A percentile compares a stretch with the other conserved stretches of the same genome.
phyloP scores from a whole-genome alignment of 1,140 invertebrate species.

The Hypothenemus hampei region DNA sequence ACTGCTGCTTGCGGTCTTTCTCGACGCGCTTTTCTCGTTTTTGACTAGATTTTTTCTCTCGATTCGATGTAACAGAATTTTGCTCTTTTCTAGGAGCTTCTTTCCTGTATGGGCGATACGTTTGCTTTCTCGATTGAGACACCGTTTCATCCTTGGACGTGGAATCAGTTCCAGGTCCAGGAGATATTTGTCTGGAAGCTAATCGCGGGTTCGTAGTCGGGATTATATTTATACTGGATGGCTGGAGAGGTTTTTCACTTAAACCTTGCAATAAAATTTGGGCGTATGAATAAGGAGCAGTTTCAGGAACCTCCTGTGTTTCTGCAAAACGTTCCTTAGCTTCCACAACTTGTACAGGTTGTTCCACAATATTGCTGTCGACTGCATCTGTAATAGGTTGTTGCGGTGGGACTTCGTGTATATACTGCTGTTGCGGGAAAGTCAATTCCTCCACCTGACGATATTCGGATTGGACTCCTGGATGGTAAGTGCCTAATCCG shows the following conservation, averaged over 20 bases:
- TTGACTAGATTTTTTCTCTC: slow-evolving; percentile 34
- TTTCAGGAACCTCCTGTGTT: not conserved
- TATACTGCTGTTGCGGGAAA: not conserved
- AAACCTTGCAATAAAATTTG: slow-evolving; percentile 67
- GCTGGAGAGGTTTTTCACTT: slow-evolving; percentile 49
- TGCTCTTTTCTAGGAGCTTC: slow-evolving; percentile 31
- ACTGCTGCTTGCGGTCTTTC: slow-evolving; percentile 26
- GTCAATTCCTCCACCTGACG: not conserved
- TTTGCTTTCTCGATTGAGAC: slow-evolving; percentile 28
- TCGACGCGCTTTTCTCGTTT: slow-evolving; percentile 36
- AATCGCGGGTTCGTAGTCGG: slow-evolving; percentile 29
- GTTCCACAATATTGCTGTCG: not conserved
- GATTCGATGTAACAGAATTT: slow-evolving; percentile 29
- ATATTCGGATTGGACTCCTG: slow-evolving; percentile 6
- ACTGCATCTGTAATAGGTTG: not conserved
- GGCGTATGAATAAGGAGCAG: slow-evolving; percentile 54
- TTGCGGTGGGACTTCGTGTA: not conserved
- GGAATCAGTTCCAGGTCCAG: slow-evolving; percentile 34
- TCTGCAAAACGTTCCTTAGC: not conserved
- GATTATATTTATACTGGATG: slow-evolving; percentile 50
- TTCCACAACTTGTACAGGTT: not conserved
- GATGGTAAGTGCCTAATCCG: slow-evolving; percentile 43
- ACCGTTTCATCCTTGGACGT: slow-evolving; percentile 37
- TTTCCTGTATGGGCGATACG: slow-evolving; percentile 26
- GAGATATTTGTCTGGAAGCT: slow-evolving; percentile 39